These are phyloP conservation scores for Erinaceus europaeus DNA, from an alignment of 2,113 vertebrate genomes.

Conservation along the genomic window DNA sequence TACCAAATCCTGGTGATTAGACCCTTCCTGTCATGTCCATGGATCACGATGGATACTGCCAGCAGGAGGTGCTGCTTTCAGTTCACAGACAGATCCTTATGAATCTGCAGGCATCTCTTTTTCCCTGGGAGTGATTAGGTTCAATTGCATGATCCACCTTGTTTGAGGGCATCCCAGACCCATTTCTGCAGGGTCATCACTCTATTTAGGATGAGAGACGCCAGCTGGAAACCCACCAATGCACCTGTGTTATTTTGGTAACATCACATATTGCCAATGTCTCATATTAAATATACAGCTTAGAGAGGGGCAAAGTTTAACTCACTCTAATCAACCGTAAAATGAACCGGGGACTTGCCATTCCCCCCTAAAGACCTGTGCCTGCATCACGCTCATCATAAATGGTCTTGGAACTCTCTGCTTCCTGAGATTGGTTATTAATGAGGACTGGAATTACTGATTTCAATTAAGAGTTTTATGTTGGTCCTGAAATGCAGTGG, in stretches of 20 bases:
- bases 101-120: background rate
- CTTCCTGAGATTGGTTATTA: constrained; percentile 80
- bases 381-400: constrained; percentile 68
- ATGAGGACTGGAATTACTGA: constrained; percentile 80
- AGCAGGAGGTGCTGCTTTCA: background rate
- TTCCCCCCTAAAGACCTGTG: constrained; percentile 55
- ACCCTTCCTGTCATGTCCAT: background rate
- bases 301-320: constrained; percentile 81
- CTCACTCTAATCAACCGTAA: constrained; percentile 80
- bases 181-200: constrained; percentile 49
- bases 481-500: constrained; percentile 76
- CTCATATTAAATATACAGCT: constrained; percentile 74
- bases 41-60: background rate
- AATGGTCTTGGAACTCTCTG: constrained; percentile 66
- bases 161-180: constrained; percentile 1
- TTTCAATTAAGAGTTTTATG: constrained; percentile 79
- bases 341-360: constrained; percentile 74
- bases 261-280: constrained; percentile 67
- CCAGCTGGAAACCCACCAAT: constrained; percentile 56
- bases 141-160: constrained; percentile 45
- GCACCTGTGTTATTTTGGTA: constrained; percentile 76
- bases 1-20: background rate
- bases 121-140: constrained; percentile 36
- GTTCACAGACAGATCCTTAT: background rate
- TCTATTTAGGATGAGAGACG: constrained; percentile 34